Conservation (phyloP, 2,113 vertebrate species). For the Corynorhinus townsendii region DNA sequence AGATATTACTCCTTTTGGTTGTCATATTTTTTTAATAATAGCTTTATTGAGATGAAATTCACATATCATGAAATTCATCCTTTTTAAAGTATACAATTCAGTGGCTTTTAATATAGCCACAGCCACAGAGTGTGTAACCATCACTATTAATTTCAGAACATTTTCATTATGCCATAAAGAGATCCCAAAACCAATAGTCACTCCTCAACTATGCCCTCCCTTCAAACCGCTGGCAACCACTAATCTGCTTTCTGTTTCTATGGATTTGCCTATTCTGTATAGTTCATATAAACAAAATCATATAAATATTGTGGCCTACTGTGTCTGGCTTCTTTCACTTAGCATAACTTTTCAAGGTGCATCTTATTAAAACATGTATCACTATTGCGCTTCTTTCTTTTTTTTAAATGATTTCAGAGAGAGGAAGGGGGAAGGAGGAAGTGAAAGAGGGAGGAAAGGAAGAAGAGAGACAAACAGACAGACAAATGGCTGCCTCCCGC, state of each 20-base stretch:
- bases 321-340: neutral
- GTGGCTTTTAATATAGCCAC: neutral
- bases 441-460: neutral
- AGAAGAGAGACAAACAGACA: neutral
- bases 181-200: neutral
- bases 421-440: neutral
- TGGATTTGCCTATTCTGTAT: neutral
- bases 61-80: neutral
- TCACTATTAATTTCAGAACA: neutral
- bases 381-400: neutral
- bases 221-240: neutral
- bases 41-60: constrained; percentile 3
- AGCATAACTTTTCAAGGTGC: neutral
- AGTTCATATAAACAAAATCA: neutral
- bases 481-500: neutral
- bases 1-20: neutral
- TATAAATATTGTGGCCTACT: neutral
- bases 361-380: neutral
- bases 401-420: neutral
- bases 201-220: neutral
- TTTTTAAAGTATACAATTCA: constrained; percentile 1
- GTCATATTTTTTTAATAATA: neutral
- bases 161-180: neutral
- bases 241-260: neutral
- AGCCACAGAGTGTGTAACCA: neutral